Evolutionary conservation across 2,797 vertebrate species (phyloP), one percentile per base, ranked within the genome.

Genomic region (Chaetodon trifasciatus): DNA sequence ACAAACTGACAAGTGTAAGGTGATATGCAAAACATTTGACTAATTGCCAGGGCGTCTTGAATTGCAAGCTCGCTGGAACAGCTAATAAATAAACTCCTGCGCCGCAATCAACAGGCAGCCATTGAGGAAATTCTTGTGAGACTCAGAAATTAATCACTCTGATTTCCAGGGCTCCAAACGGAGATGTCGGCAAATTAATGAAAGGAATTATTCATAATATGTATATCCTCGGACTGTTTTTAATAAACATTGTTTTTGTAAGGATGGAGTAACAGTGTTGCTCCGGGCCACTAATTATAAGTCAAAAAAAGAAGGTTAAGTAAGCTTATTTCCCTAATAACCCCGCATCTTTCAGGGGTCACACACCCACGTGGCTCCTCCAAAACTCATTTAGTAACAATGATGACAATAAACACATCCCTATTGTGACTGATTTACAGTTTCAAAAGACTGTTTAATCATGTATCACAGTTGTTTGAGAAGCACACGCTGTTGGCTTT

Each of bases 141-240:
- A 87, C 92, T 91, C 91, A 58, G 76, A 93, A 94, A 97, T 96
- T 95, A 97, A 96, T 96, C 96, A 96, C 92, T 89, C 93, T 91
- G 94, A 93, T 94, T 96, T 94, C 72, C 89, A 88, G 80, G 85
- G 91, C 91, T 92, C 92, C 91, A 92, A 95, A 95, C 85, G 87
- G 93, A 92, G 94, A 96, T 95, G 94, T 93, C 92, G 87, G 93
- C 75, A 86, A 94, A 96, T 95, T 93, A 96, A 96, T 96, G 95
- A 96, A 96, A 95, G 95, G 94, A 95, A 96, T 96, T 94, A 96
- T 95, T 96, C 93, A 95, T 93, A 95, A 94, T 90, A 90, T 95
- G 93, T 92, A 92, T 94, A 94, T 95, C 90, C 90, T 91, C 89
- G 75, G 93, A 95, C 93, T 95, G 94, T 89, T 93, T 93, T 93